These are phyloP conservation scores for Scopus umbretta DNA, from an alignment of 2,113 vertebrate species.

Conservation along the genomic window DNA sequence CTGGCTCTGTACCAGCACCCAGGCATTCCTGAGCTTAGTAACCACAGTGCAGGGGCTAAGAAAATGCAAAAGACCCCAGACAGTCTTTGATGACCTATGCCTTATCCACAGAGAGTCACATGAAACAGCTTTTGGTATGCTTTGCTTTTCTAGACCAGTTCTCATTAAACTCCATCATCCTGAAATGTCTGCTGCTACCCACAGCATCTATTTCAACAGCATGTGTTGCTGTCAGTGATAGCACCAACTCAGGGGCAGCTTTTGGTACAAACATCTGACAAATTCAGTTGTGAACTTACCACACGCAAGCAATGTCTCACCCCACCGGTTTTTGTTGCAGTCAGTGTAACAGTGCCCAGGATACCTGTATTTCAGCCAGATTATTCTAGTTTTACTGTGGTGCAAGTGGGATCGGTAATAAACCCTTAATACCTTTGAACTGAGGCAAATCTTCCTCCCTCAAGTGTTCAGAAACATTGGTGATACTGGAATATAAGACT, in stretches of 20 bases:
- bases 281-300: neutral
- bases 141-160: neutral
- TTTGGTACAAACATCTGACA: neutral
- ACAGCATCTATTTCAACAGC: neutral
- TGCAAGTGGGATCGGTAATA: neutral
- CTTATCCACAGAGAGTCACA: neutral
- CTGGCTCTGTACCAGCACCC: neutral
- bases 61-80: neutral
- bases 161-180: neutral
- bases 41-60: too few species aligned
- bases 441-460: neutral
- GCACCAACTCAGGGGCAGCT: neutral
- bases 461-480: neutral
- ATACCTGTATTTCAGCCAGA: neutral
- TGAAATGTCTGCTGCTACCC: neutral
- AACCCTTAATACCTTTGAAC: neutral
- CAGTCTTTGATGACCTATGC: fast-evolving
- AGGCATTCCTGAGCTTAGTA: neutral
- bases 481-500: neutral
- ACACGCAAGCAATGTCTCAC: neutral
- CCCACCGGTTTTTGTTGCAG: neutral
- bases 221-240: too few species aligned
- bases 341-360: neutral
- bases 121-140: neutral
- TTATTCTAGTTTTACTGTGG: neutral